These are phyloP conservation scores for Chaunax sp. DNA, from an alignment of 2,797 vertebrate genomes.

Conservation along the genomic window DNA sequence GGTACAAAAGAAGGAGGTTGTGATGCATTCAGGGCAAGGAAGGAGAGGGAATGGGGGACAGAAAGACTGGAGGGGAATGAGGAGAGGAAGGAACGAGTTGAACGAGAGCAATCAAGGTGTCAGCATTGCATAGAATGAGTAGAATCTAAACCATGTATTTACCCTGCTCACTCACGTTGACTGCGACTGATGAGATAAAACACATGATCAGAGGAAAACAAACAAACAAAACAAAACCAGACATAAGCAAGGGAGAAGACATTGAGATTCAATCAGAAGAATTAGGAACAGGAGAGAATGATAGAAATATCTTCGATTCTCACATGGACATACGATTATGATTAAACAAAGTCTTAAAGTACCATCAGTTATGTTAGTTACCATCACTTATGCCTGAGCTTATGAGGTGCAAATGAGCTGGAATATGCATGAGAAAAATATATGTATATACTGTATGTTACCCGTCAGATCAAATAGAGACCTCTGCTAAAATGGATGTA, in stretches of 20 bases:
- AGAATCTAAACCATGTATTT: slow-evolving; percentile 92
- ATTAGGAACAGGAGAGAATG: slow-evolving; percentile 76
- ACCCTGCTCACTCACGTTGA: slow-evolving; percentile 99
- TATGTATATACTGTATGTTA: slow-evolving; percentile 74
- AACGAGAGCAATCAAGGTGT: slow-evolving; percentile 75
- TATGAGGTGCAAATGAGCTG: slow-evolving; percentile 76
- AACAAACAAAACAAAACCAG: slow-evolving; percentile 83
- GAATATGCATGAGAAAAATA: slow-evolving; percentile 65
- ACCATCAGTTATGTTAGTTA: slow-evolving; percentile 69
- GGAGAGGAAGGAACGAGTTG: slow-evolving; percentile 39
- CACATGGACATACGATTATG: slow-evolving; percentile 71
- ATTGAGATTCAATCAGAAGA: slow-evolving; percentile 82
- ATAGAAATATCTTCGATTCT: slow-evolving; percentile 67
- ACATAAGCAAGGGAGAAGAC: slow-evolving; percentile 87
- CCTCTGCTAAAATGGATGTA: slow-evolving; percentile 15
- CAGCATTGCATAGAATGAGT: slow-evolving; percentile 82
- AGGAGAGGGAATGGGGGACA: slow-evolving; percentile 28
- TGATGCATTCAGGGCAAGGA: slow-evolving; percentile 75
- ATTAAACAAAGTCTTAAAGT: slow-evolving; percentile 42
- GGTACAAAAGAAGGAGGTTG: slow-evolving; percentile 57
- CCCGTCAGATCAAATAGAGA: slow-evolving; percentile 54
- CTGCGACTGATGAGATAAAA: slow-evolving; percentile 90
- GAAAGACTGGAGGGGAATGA: slow-evolving; percentile 22
- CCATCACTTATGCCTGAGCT: slow-evolving; percentile 86
- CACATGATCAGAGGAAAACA: slow-evolving; percentile 88